These are phyloP conservation scores for Tetragonisca angustula DNA, from an alignment of 2,888 invertebrate species.

Conservation along the genomic window DNA sequence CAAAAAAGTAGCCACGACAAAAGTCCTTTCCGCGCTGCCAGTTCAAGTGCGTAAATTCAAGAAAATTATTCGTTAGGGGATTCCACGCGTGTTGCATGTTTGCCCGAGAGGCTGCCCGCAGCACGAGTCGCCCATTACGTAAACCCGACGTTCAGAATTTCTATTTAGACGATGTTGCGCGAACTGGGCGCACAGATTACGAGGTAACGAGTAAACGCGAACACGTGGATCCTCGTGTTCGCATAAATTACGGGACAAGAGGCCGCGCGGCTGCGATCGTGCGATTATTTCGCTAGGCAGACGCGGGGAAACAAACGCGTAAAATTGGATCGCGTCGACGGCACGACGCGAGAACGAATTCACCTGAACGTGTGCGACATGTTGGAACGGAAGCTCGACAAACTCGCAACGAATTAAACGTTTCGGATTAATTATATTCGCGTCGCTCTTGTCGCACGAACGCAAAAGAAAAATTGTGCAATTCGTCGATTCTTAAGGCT, in stretches of 20 bases:
- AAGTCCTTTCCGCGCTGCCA: neutral
- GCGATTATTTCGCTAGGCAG: slow-evolving; percentile 30
- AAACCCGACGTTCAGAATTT: slow-evolving; percentile 41
- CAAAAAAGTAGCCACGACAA: neutral
- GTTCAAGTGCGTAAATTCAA: neutral
- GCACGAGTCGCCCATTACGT: slow-evolving; percentile 38
- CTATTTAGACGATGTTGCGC: slow-evolving; percentile 44
- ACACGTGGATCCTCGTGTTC: slow-evolving; percentile 34
- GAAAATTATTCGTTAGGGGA: slow-evolving; percentile 28
- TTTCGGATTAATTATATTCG: slow-evolving; percentile 71
- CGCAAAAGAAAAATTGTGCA: slow-evolving; percentile 47
- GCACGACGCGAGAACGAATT: slow-evolving; percentile 18
- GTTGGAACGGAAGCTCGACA: neutral
- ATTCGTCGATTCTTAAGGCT: slow-evolving; percentile 51
- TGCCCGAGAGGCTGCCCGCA: slow-evolving; percentile 16
- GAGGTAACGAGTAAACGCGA: slow-evolving; percentile 48
- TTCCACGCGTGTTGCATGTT: slow-evolving; percentile 16
- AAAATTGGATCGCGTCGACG: slow-evolving; percentile 45
- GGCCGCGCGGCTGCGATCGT: slow-evolving; percentile 8
- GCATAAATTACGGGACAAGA: slow-evolving; percentile 40
- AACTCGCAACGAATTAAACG: slow-evolving; percentile 20
- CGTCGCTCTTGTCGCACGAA: slow-evolving; percentile 67
- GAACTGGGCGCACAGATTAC: slow-evolving; percentile 35
- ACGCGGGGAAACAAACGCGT: slow-evolving; percentile 13
- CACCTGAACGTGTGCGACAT: slow-evolving; percentile 6